A percentile compares a stretch with the other conserved stretches of the same genome.
Conservation (phyloP, 2,113 vertebrate species). For the Tragelaphus buxtoni region DNA sequence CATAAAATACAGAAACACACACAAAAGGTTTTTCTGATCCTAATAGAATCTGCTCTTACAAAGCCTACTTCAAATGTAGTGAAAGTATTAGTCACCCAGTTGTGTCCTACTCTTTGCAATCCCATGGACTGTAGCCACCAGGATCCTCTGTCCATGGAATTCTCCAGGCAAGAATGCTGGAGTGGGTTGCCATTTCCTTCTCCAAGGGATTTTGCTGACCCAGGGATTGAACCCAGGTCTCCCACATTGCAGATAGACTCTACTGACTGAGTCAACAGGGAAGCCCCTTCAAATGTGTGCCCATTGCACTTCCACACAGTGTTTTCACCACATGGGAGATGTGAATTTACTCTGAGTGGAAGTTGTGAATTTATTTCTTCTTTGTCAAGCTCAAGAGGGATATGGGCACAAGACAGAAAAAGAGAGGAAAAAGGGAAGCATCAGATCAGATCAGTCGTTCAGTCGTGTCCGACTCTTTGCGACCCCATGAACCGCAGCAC, state of each 20-base stretch:
- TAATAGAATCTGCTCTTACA: neutral
- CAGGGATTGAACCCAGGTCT: neutral
- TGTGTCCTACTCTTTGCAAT: rapidly evolving
- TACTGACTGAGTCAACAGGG: neutral
- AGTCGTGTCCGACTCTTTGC: no score
- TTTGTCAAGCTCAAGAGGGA: neutral
- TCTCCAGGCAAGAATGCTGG: no score
- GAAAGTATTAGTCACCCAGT: neutral
- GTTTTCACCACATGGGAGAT: neutral
- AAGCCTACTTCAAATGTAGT: neutral
- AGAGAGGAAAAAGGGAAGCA: neutral
- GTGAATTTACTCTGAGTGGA: neutral
- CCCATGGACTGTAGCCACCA: neutral
- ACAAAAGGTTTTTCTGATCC: neutral
- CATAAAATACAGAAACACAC: neutral
- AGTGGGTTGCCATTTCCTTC: no score
- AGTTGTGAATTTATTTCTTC: neutral
- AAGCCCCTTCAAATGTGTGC: neutral
- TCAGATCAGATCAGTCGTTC: no score
- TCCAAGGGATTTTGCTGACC: neutral
- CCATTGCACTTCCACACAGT: neutral
- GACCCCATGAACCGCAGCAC: no score
- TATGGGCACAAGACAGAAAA: neutral
- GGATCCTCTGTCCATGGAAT: neutral
- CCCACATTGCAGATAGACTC: neutral